Evolutionary conservation across 2,888 invertebrate genomes (phyloP).

Genomic region (Lymantria dispar): DNA sequence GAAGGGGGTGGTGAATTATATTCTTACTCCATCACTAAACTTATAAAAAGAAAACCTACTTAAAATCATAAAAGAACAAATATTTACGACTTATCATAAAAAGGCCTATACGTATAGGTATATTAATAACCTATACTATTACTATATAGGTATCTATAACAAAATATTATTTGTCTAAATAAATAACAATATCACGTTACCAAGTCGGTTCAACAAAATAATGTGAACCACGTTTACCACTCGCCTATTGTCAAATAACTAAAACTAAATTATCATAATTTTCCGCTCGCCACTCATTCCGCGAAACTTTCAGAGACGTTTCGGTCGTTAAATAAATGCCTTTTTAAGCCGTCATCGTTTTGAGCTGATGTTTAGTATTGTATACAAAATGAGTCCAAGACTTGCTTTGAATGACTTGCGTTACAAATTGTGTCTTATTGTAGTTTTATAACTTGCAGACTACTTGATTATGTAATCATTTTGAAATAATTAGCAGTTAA

Average conservation of each 20-base stretch:
- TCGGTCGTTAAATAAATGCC: conserved; percentile 48
- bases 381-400: conserved; percentile 22
- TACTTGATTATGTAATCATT: neutral
- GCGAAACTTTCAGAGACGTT: conserved; percentile 46
- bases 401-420: conserved; percentile 22
- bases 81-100: no score
- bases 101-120: no score
- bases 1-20: no score
- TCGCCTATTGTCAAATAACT: conserved; percentile 34
- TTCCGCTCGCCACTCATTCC: conserved; percentile 55
- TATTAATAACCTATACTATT: no score
- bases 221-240: neutral
- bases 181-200: neutral
- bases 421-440: conserved; percentile 27
- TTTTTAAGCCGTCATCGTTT: conserved; percentile 38
- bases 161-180: no score
- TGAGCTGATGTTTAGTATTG: conserved; percentile 27
- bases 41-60: no score
- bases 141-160: no score
- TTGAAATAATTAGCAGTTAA: neutral
- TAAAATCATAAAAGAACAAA: no score
- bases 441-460: conserved; percentile 11
- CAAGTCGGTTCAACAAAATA: neutral
- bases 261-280: conserved; percentile 61
- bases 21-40: no score